Evolutionary conservation across 2,113 vertebrate genomes (phyloP).

Genomic region (Speoplatyrhinus poulsoni): DNA sequence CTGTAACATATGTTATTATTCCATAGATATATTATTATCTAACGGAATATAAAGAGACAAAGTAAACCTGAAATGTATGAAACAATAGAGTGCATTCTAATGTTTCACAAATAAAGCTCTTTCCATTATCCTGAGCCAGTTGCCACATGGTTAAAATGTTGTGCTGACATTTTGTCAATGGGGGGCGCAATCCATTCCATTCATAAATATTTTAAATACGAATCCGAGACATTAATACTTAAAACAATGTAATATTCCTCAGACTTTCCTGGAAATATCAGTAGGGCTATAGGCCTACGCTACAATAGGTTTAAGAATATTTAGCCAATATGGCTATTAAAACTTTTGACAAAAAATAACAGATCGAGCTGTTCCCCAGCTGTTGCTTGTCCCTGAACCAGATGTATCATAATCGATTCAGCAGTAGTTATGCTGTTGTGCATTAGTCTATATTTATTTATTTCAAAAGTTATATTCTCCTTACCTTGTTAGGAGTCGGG

Average conservation of each 20-base stretch:
- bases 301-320: background rate
- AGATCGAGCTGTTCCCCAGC: slow-evolving; percentile 31
- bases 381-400: slow-evolving; percentile 35
- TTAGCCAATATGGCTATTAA: background rate
- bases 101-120: too few relatives aligned
- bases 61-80: background rate
- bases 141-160: slow-evolving; percentile 1
- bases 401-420: background rate
- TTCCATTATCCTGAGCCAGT: slow-evolving; percentile 2
- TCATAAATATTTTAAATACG: background rate
- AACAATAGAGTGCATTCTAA: background rate
- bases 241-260: background rate
- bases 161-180: slow-evolving; percentile 16
- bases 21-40: background rate
- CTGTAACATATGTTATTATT: too few relatives aligned
- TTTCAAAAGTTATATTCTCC: slow-evolving; percentile 7
- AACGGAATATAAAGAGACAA: background rate
- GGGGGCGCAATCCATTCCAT: slow-evolving; percentile 49
- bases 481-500: slow-evolving; percentile 64
- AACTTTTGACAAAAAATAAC: background rate
- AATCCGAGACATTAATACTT: background rate
- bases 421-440: background rate
- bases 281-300: background rate
- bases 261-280: background rate
- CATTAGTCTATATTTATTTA: background rate